Base-by-base conservation (phyloP, 2,797 vertebrate species). In the Halcyon badia region DNA sequence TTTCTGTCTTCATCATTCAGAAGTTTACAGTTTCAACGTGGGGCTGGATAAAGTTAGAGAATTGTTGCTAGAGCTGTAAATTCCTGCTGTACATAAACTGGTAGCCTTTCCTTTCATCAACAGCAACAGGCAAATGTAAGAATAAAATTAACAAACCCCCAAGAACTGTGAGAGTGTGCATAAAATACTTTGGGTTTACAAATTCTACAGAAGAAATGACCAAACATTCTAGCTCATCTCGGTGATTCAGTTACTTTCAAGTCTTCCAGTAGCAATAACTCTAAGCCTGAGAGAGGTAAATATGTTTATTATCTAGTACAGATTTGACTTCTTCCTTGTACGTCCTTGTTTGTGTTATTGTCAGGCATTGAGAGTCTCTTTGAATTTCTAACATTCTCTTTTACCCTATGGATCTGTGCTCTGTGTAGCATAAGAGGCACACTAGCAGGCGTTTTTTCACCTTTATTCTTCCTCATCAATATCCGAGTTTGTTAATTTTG, bases 331-430 rank as follows among this genome's bases (percentile, higher is more conserved):
- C 31, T 92, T 97, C 91, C 81, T 85, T 89, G 4, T 88, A 89
- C 75, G 22, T 85, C 83, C 65, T 95, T 93, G 65, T 77, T 91
- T 60, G 3, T 95, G 85, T 91, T 97, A 83, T 77, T 89, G 25
- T 87, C 31, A 89, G 51, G 60, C 62, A 58, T 56, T 96, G 94
- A 28, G 82, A 96, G 96, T 94, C 91, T 94, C 91, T 84, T 92
- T 97, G 94, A 96, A 89, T 94, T 88, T 83, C 94, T 95, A 48
- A 83, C 78, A 24, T 83, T 94, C 72, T 92, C 33, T 94, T 84
- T 70, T 73, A 89, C 95, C 84, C 89, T 79, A 15, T 96, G 81
- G 89, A 94, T 92, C 75, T 70, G 25, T 85, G 28, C 72, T 96
- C 77, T 92, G 30, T 76, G 33, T 66, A 19, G 93, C 84, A 57